Base-by-base conservation (phyloP, 2,888 invertebrate genomes). In the Halictus quadricinctus region DNA sequence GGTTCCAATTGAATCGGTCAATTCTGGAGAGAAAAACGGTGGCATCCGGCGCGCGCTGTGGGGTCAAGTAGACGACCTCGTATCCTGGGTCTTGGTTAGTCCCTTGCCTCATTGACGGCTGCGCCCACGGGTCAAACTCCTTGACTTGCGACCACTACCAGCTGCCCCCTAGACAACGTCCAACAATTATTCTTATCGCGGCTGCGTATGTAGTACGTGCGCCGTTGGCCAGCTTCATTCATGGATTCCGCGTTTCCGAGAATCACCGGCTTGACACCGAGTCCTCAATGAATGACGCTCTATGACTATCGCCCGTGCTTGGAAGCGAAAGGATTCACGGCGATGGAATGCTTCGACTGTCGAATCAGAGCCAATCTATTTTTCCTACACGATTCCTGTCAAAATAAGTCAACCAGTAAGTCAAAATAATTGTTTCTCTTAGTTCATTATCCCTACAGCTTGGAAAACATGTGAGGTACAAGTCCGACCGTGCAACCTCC, bases 11-110 rank as follows among this genome's bases (percentile, higher is more conserved):
- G 90, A 90, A 89, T 90, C 88, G 90, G 91, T 89, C 91, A 92
- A 93, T 92, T 93, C 90, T 90, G 78, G 87, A 90, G 90, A 93
- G 92, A 92, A 92, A 93, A 93, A 93, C 92, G 88, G 90, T 93
- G 93, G 93, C 94, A 94, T 94, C 94, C 94, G 94, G 94, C 94
- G 94, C 88, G 92, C 93, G 93, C 93, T 93, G 90, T 89, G 92
- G 90, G 94, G 94, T 94, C 93, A 94, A 94, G 89, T 92, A 91
- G 91, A 87, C 93, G 94, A 94, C 94, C 94, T 91, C 93, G 94
- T 94, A 94, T 94, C 94, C 94, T 94, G 94, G 93, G 93, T 93
- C 93, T 94, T 90, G 88, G 90, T 89, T 88, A 89, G 89, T 84
- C 90, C 90, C 91, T 90, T 88, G 89, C 91, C 91, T 93, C 90